Evolutionary conservation across 2,888 invertebrate species (phyloP), one percentile per base, ranked within the genome.

Genomic region (Stenichneumon culpator): DNA sequence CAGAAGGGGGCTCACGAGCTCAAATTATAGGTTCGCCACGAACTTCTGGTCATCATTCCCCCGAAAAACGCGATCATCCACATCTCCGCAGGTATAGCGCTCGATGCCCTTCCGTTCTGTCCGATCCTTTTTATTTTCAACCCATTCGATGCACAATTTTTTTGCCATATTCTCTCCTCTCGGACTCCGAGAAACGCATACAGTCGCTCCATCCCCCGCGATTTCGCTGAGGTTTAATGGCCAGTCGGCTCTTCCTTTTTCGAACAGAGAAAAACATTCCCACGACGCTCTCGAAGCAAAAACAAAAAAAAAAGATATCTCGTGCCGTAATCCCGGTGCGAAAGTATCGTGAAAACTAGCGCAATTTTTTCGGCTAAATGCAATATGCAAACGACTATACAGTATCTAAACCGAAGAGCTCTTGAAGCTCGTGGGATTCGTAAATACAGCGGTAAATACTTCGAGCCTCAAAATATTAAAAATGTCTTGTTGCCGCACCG

Each of bases 21-120:
- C 67, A 89, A 90, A 90, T 90, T 90, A 88, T 84, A 70, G 89
- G 89, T 88, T 90, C 86, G 86, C 79, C 68, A 52, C 79, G 57
- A 78, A 80, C 84, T 86, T 73, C 82, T 84, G 65, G 85, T 86
- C 81, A 81, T 74, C 83, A 65, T 32, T 44, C 54, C 63, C 72
- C n/a, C 47, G 5, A 63, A 6, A 54, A 78, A 78, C 44, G 16
- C 75, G 57, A 57, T 50, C 36, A 69, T 68, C 54, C 44, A 47
- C 67, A 52, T 67, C 67, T 57, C 44, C 28, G 25, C 44, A 25
- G 74, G 63, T 28, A 60, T 28, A 63, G 32, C 11, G n/a, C 47
- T 63, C 47, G 74, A 63, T 60, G 25, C 28, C 50, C 63, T 63
- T 63, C 50, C 74, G 63, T 72, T 65, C 52, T 54, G 79, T 19